Base-by-base conservation (phyloP, 2,113 vertebrate species). In the Tragelaphus buxtoni region DNA sequence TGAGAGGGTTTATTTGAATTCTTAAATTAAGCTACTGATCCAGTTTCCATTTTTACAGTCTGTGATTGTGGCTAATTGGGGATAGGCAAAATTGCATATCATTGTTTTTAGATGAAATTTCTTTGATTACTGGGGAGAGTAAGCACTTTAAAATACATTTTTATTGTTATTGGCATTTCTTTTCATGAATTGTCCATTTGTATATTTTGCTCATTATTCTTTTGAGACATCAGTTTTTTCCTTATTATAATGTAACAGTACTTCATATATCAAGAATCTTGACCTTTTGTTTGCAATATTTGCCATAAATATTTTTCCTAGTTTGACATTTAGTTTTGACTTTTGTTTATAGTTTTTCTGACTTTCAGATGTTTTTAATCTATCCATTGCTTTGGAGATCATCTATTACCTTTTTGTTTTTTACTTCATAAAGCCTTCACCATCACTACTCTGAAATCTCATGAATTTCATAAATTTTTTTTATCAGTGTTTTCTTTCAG, bases 301-400 rank as follows among this genome's bases (percentile, higher is more conserved):
- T 84, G 20, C 89, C 84, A 84, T 65, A 88, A 94, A 93, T 85
- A 81, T 58, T 85, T 83, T 94, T 69, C 58, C 8, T 93, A 53
- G 9, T 91, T 91, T 91, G 79, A 86, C 51, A 86, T 85, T 94
- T 80, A 83, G 83, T 7, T 93, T 88, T 94, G 53, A 94, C 45
- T 39, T 79, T 95, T 91, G 17, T 77, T 91, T 88, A 76, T 79
- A 72, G 55, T 85, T 93, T 97, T 93, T 86, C 49, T 84, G 79
- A 86, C 45, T 90, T 95, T 86, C 45, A 84, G 76, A 65, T 94
- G 26, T 60, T 97, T 95, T 74, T 91, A 77, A 53, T 63, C 51
- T 94, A 39, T 92, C 32, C 20, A 32, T 58, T 6, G 97, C n/a
- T 42, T 92, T 96, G 26, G 35, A 79, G 82, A 82, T 80, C 49